These are phyloP conservation scores for Sternotherus odoratus DNA, from an alignment of 2,797 vertebrate species.

Conservation along the genomic window DNA sequence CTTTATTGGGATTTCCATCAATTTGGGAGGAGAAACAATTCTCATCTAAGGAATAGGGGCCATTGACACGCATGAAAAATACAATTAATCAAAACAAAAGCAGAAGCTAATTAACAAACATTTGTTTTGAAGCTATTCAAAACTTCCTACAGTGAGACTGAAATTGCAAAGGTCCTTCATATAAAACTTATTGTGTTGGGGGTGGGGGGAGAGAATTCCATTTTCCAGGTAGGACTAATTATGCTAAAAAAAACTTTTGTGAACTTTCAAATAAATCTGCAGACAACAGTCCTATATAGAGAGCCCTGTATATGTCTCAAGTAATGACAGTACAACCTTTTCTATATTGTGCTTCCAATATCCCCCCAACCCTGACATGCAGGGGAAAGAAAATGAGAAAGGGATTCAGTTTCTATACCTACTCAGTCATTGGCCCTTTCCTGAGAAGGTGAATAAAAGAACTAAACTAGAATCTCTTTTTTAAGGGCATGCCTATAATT, in stretches of 20 bases:
- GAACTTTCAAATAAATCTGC: background rate
- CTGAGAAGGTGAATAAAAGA: background rate
- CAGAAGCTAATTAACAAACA: background rate
- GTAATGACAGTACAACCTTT: background rate
- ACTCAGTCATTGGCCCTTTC: background rate
- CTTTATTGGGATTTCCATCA: background rate
- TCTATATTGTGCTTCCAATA: background rate
- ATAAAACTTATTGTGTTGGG: background rate
- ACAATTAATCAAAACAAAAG: background rate
- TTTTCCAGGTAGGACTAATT: background rate
- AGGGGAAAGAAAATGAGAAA: background rate
- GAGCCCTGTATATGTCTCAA: background rate
- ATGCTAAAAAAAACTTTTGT: background rate
- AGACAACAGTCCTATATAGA: background rate
- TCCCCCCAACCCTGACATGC: background rate
- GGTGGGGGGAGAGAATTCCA: background rate
- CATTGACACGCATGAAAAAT: background rate
- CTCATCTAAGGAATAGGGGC: background rate
- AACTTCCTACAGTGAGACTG: background rate
- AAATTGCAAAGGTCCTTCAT: background rate
- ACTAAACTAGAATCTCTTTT: background rate
- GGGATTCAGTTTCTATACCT: background rate
- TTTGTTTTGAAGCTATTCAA: background rate
- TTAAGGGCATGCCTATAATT: too few relatives aligned
- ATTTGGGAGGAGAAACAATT: background rate